Evolutionary conservation across 2,113 vertebrate species (phyloP), one percentile per base, ranked within the genome.

Genomic region (Vulpes ferrilata): DNA sequence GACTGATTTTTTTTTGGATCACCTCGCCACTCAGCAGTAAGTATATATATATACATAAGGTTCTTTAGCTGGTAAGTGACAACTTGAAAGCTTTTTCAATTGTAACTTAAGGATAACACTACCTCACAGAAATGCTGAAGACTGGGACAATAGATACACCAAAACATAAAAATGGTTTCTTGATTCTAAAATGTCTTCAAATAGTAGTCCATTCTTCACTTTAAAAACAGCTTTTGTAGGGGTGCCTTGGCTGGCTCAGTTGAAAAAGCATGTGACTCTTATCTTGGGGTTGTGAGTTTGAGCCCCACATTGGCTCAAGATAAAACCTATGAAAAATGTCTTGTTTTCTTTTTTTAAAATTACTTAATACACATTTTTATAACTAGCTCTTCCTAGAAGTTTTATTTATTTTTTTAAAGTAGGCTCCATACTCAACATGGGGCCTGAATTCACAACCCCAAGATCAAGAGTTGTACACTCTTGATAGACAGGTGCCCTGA

Each of bases 91-190:
- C 25, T 85, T 74, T 89, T 93, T 32, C 43, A 71, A 19, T 43
- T 92, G 15, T 79, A 48, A 88, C 20, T 91, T 65, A 88, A 62
- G 35, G 48, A 76, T 53, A 88, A 81, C 19, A 53, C 60, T 95
- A 91, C 85, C 43, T 96, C 94, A 80, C 7, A 87, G 62, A 87
- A 82, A 87, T 88, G 48, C 25, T 74, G 59, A 73, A 88, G 84
- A 79, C 5, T 35, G n/a, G 51, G 64, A 86, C 51, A 83, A 62
- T 22, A 88, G 71, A 80, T 65, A 79, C 11, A 79, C 11, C 62
- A 94, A 95, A 95, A 73, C 32, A 78, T 59, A 92, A 87, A 94
- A 78, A 76, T 59, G 3, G 9, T 23, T 73, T 71, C 51, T 90
- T 92, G 7, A 64, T 81, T 96, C 19, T 89, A 82, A 73, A 95